Percentiles rank a stretch among this genome's conserved stretches.
Conservation (phyloP, 2,113 vertebrate species). For the Eudyptes chrysolophus region DNA sequence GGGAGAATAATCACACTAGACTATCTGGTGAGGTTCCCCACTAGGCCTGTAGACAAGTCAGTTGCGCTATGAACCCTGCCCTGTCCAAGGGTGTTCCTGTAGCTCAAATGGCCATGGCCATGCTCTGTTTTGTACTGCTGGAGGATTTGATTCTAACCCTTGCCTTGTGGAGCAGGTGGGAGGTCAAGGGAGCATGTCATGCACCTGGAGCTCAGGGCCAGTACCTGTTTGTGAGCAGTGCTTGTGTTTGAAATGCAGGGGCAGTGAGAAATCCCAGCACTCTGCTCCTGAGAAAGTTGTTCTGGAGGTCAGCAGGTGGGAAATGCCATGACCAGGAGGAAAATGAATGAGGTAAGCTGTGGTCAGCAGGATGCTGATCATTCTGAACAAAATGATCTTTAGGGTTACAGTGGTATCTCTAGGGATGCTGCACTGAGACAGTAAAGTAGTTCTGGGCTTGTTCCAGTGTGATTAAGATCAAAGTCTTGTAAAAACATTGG, state of each 20-base stretch:
- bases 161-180: not conserved
- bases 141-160: not conserved
- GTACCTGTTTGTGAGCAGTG: not conserved
- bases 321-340: not conserved
- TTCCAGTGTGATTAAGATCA: not conserved
- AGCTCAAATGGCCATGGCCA: not conserved
- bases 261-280: not conserved
- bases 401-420: not conserved
- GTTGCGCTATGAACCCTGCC: not conserved
- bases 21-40: not conserved
- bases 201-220: not conserved
- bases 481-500: not conserved
- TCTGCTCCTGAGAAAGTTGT: not conserved
- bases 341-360: not conserved
- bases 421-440: not conserved
- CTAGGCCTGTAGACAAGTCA: not conserved
- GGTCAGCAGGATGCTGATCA: not conserved
- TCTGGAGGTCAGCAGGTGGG: not conserved
- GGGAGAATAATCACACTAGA: rapidly evolving
- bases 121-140: not conserved
- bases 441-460: not conserved
- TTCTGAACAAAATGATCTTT: not conserved
- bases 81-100: not conserved
- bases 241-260: not conserved
- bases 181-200: not conserved